Conservation (phyloP, 2,113 vertebrate genomes). For the Pavo muticus region DNA sequence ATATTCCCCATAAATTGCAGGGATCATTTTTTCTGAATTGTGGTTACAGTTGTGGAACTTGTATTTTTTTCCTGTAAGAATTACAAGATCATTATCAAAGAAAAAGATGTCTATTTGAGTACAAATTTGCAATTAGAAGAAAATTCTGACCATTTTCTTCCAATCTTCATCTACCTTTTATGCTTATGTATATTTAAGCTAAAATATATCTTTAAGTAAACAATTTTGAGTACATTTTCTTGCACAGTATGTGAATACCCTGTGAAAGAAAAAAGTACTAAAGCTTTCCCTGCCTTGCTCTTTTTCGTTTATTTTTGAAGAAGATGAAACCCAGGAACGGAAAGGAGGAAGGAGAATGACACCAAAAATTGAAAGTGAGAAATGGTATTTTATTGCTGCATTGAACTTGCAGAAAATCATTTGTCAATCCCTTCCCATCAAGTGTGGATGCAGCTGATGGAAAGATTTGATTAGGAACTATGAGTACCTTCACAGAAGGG, state of each 20-base stretch:
- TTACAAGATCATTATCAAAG: neutral
- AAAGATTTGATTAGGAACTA: neutral
- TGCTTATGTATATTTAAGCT: neutral
- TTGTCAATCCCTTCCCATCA: neutral
- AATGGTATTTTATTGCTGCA: conserved; percentile 4
- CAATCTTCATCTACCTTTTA: neutral
- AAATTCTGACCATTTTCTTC: neutral
- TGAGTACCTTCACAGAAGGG: neutral
- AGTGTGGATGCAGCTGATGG: neutral
- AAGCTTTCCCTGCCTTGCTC: neutral
- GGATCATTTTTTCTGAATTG: neutral
- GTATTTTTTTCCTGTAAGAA: too few relatives aligned
- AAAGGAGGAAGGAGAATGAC: neutral
- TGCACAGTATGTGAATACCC: neutral
- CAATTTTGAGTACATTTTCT: neutral
- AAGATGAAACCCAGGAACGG: neutral
- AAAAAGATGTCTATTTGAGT: neutral
- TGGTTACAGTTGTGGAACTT: neutral
- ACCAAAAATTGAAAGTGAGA: conserved; percentile 26
- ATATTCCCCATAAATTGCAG: neutral
- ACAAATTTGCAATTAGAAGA: neutral
- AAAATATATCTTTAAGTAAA: neutral
- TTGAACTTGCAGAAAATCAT: conserved; percentile 15
- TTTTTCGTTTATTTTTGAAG: neutral
- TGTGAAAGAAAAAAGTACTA: neutral